Evolutionary conservation across 2,113 vertebrate species (phyloP).

Genomic region (Antigone vipio): DNA sequence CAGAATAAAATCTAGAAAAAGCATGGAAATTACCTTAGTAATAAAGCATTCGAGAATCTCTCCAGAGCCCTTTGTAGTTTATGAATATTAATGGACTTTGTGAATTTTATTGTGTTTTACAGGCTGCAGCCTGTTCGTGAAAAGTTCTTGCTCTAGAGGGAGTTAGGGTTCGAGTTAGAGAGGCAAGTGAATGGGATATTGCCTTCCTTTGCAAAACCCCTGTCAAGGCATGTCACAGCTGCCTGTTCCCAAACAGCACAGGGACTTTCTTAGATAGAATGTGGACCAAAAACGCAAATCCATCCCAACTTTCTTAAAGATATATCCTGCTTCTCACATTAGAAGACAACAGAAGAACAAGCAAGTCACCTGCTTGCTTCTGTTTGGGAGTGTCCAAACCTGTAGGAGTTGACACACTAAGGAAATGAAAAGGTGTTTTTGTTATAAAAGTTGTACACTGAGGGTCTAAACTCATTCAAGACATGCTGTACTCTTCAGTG

Average conservation of each 20-base stretch:
- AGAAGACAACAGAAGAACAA: not conserved
- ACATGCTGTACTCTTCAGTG: not conserved
- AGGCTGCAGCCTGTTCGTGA: not conserved
- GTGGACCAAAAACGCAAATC: not conserved
- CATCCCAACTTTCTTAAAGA: not conserved
- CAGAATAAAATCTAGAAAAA: not conserved
- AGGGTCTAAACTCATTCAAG: not conserved
- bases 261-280: not conserved
- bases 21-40: not conserved
- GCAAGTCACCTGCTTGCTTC: not conserved
- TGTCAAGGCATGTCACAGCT: not conserved
- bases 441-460: not conserved
- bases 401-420: not conserved
- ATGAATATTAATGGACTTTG: not conserved
- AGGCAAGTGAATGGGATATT: not conserved
- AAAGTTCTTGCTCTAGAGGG: not conserved
- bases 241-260: not conserved
- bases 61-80: not conserved
- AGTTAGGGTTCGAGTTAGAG: not conserved
- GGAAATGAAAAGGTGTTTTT: not conserved
- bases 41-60: not conserved
- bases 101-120: not conserved
- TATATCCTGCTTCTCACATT: not conserved
- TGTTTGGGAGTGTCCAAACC: not conserved
- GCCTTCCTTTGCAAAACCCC: not conserved